Base-by-base conservation (phyloP, 2,797 vertebrate species). In the Falco naumanni region DNA sequence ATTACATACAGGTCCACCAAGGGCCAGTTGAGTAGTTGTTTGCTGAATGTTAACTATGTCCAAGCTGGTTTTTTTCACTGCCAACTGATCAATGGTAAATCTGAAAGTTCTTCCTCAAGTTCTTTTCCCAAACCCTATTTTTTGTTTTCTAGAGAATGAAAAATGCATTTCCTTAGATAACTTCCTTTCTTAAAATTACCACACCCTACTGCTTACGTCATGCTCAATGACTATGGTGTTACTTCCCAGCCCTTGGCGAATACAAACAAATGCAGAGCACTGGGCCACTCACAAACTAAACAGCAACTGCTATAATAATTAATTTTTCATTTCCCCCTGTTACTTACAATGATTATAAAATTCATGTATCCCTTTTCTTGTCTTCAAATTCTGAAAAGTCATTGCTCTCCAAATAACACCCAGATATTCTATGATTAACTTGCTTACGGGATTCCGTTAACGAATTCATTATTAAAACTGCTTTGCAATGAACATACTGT, bases 151-250 rank as follows among this genome's bases (percentile, higher is more conserved):
- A 34, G 15, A 17, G 64, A 90, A 74, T 9, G 6, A 45, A 16
- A 85, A 59, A 50, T 9, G 16, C 50, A 41, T 43, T 39, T 71
- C 34, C 45, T 43, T 41, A 28, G 48, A 39, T 65, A 75, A 65
- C 13, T 24, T 60, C 34, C 68, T 41, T 33, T 61, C 72, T 83
- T 80, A 50, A 89, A 81, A 81, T 37, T 18, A 31, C 16, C 43
- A 63, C 15, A 61, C 10, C 19, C 16, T 28, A 71, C 18, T 71
- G 45, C 50, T 85, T 57, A 50, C 1, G 2, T 31, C 57, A 20
- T 0, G 0, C 16, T 71, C 31, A 45, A 66, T 4, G 20, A 76
- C 28, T n/a, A 13, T 0, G 0, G 28, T 31, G 6, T 24, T 75
- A 59, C 16, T 84, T 87, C 43, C 26, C 25, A 76, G 31, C 29